These are phyloP conservation scores for Clavelina lepadiformis DNA, from an alignment of 23 tunicate genomes.

Conservation along the genomic window DNA sequence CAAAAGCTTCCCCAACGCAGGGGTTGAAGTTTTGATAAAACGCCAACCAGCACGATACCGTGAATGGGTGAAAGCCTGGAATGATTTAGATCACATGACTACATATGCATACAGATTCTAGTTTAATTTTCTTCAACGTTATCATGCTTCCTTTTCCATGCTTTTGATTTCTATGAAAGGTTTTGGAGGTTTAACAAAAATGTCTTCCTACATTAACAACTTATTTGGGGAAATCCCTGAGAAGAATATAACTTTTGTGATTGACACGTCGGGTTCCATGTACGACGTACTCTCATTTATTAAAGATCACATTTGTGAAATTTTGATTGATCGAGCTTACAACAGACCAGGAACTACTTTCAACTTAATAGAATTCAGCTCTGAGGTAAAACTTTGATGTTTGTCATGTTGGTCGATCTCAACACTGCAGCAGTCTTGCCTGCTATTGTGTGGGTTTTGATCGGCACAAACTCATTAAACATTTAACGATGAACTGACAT, in stretches of 20 bases:
- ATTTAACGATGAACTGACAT: no score
- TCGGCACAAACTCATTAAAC: no score
- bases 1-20: no score
- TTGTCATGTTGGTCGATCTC: no score
- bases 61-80: no score
- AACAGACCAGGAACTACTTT: slow-evolving; percentile 66
- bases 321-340: slow-evolving; percentile 65
- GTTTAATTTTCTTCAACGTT: no score
- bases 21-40: no score
- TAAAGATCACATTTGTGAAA: slow-evolving; percentile 58
- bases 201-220: slow-evolving; percentile 31
- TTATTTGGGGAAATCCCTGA: slow-evolving; percentile 96
- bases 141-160: neutral
- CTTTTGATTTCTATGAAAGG: neutral
- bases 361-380: slow-evolving; percentile 65
- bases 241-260: slow-evolving; percentile 66
- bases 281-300: slow-evolving; percentile 58
- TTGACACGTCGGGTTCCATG: slow-evolving; percentile 96
- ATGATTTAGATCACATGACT: no score
- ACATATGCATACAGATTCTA: no score
- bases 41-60: no score
- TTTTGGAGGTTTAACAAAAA: neutral
- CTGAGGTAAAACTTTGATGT: slow-evolving; percentile 63
- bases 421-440: no score
- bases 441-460: no score